Percentiles rank a stretch among this genome's conserved stretches.
Evolutionary conservation across 1,140 invertebrate genomes (phyloP).

Genomic region (Himalopsyche phryganea): DNA sequence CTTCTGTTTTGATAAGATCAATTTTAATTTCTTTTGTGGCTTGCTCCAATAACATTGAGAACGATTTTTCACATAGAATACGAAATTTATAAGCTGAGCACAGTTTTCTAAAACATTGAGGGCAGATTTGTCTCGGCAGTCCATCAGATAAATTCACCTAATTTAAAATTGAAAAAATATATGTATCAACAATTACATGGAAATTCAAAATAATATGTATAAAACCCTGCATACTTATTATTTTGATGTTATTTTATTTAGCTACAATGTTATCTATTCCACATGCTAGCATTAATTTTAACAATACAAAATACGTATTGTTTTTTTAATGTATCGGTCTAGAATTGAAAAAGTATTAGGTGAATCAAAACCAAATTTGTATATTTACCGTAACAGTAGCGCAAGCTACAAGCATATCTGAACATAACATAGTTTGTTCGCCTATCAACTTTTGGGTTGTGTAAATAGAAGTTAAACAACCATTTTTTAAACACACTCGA

Average conservation of each 20-base stretch:
- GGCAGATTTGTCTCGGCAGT: constrained; percentile 36
- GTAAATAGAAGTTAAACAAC: constrained; percentile 12
- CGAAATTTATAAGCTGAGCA: constrained; percentile 35
- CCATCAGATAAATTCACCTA: constrained; percentile 33
- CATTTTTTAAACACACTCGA: constrained; percentile 17
- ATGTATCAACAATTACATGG: constrained; percentile 8
- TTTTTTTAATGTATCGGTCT: too few species aligned
- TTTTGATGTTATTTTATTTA: too few species aligned
- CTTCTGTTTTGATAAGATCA: constrained; percentile 17
- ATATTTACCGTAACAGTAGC: constrained; percentile 17
- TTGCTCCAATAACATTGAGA: constrained; percentile 23
- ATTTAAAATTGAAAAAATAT: constrained; percentile 21
- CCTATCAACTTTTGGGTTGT: constrained; percentile 3
- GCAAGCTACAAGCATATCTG: constrained; percentile 25
- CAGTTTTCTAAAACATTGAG: constrained; percentile 35
- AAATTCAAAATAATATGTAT: too few species aligned
- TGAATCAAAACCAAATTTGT: too few species aligned
- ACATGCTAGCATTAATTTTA: too few species aligned
- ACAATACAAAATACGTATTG: too few species aligned
- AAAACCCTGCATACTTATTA: too few species aligned
- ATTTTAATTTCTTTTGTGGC: constrained; percentile 12
- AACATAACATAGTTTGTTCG: constrained; percentile 1
- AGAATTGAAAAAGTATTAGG: too few species aligned
- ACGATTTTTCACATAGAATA: constrained; percentile 31
- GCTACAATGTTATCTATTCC: too few species aligned